A percentile compares a stretch with the other conserved stretches of the same genome.
These are phyloP conservation scores for Mormyrus iriodes DNA, from an alignment of 2,113 vertebrate species.

Conservation along the genomic window DNA sequence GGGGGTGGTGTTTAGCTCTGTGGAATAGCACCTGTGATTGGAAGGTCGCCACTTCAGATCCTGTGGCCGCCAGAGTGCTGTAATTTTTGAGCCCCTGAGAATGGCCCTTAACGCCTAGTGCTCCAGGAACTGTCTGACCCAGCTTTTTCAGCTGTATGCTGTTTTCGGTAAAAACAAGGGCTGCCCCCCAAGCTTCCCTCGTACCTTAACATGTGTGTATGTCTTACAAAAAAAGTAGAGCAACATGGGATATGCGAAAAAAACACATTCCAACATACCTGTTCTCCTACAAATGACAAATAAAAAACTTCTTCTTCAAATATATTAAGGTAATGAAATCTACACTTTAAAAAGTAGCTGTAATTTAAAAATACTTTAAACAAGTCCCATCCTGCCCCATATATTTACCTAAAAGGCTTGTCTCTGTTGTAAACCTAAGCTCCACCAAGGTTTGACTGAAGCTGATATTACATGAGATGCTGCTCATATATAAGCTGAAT, in stretches of 20 bases:
- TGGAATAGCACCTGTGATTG: neutral
- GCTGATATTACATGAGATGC: neutral
- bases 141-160: neutral
- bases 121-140: neutral
- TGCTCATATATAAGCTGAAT: neutral
- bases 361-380: slow-evolving; percentile 1
- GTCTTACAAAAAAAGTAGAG: neutral
- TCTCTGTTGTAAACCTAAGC: neutral
- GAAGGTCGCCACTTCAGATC: neutral
- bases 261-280: neutral
- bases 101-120: neutral
- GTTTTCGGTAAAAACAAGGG: neutral
- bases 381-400: neutral
- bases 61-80: neutral
- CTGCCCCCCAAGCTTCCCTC: neutral
- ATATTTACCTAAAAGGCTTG: neutral
- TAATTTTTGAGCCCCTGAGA: neutral
- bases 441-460: neutral
- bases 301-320: neutral
- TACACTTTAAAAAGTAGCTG: neutral
- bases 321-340: neutral
- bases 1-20: neutral
- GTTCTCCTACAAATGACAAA: neutral
- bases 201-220: neutral
- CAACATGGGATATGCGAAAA: neutral